These are phyloP conservation scores for Axea sp. DNA, from an alignment of 2,888 invertebrate genomes.

Conservation along the genomic window DNA sequence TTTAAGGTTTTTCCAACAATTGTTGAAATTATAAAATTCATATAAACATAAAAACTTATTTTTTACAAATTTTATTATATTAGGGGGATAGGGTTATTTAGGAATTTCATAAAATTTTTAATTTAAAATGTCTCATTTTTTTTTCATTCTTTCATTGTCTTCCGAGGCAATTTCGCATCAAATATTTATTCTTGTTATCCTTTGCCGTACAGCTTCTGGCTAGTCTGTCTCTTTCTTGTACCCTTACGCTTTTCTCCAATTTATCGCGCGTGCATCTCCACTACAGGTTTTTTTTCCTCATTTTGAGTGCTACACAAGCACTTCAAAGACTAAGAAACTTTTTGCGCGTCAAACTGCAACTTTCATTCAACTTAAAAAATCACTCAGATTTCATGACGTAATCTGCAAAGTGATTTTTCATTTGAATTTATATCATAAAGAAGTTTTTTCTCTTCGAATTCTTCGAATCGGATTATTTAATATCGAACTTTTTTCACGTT, in stretches of 20 bases:
- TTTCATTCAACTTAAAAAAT: slow-evolving; percentile 19
- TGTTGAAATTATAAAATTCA: too few relatives aligned
- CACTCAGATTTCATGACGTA: slow-evolving; percentile 9
- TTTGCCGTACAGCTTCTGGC: slow-evolving; percentile 2
- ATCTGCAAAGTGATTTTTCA: slow-evolving; percentile 13
- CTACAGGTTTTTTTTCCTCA: too few relatives aligned
- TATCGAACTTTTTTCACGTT: too few relatives aligned
- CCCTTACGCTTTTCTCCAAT: slow-evolving; percentile 17
- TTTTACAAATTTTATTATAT: too few relatives aligned
- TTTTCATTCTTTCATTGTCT: slow-evolving; percentile 15
- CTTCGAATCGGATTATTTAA: too few relatives aligned
- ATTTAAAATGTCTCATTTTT: slow-evolving; percentile 10
- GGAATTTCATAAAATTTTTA: slow-evolving; percentile 10
- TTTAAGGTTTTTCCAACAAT: too few relatives aligned
- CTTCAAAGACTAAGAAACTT: slow-evolving; percentile 12
- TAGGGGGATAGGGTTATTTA: too few relatives aligned
- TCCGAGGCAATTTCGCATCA: slow-evolving; percentile 14
- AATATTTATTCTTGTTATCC: slow-evolving; percentile 29
- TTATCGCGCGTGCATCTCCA: slow-evolving; percentile 22
- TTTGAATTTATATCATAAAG: neutral
- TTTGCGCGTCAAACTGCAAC: slow-evolving; percentile 10
- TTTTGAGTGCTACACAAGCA: slow-evolving; percentile 18
- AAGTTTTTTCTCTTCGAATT: neutral
- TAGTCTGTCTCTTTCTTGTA: too few relatives aligned
- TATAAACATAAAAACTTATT: too few relatives aligned